These are phyloP conservation scores for Silurus asotus DNA, from an alignment of 2,113 vertebrate species.

Conservation along the genomic window DNA sequence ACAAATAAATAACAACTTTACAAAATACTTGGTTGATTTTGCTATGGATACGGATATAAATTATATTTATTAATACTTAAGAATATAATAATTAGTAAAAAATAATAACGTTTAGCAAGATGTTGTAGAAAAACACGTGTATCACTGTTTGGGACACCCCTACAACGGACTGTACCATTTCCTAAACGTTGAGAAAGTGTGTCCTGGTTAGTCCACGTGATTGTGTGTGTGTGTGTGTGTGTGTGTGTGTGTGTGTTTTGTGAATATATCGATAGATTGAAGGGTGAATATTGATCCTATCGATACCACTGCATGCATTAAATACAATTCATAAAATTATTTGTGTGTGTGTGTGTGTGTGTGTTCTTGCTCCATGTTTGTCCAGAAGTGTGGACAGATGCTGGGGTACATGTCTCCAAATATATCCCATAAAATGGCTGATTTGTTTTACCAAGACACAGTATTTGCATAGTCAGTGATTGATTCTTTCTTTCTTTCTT, in stretches of 20 bases:
- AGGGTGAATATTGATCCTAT: no score
- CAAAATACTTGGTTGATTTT: not conserved
- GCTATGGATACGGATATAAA: not conserved
- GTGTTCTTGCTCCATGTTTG: not conserved
- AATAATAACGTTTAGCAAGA: not conserved
- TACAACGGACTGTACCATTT: not conserved
- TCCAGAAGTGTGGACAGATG: not conserved
- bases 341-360: no score
- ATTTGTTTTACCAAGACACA: not conserved
- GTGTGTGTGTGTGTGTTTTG: no score
- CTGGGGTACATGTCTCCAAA: not conserved
- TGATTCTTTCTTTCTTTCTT: not conserved
- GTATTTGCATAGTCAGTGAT: not conserved
- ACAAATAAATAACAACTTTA: not conserved
- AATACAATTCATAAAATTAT: no score
- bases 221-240: not conserved
- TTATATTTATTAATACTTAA: not conserved
- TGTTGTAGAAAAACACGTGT: not conserved
- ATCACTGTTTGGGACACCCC: not conserved
- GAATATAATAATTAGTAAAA: no score
- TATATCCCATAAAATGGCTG: not conserved
- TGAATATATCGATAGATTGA: no score
- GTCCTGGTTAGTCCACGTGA: not conserved
- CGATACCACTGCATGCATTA: no score
- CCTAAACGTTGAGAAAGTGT: not conserved